Evolutionary conservation across 2,797 vertebrate genomes (phyloP).

Genomic region (Mormyrops attenuatus): DNA sequence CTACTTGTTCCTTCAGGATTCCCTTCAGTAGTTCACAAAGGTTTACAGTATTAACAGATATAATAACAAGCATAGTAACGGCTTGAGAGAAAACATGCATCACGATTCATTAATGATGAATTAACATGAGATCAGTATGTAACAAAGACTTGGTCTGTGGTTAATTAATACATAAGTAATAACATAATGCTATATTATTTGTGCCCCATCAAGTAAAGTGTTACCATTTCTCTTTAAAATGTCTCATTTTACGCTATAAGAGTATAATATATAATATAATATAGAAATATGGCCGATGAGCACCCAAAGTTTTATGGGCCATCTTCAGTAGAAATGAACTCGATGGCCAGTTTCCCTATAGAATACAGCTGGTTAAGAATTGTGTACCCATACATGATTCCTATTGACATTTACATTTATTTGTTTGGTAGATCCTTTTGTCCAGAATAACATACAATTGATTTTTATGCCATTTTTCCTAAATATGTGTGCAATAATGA

Average conservation of each 20-base stretch:
- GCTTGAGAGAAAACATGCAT: background rate
- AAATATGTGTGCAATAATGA: background rate
- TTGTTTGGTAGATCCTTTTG: background rate
- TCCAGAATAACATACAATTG: background rate
- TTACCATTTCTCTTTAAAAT: background rate
- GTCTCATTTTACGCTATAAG: background rate
- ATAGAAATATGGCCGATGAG: background rate
- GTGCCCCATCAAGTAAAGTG: background rate
- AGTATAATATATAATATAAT: background rate
- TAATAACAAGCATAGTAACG: no score
- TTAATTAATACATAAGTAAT: background rate
- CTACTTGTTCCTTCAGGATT: no score
- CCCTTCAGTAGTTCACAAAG: no score
- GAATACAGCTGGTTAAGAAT: background rate
- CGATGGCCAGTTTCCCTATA: background rate
- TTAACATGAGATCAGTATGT: background rate
- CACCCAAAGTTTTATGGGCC: background rate
- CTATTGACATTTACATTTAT: background rate
- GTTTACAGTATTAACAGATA: no score
- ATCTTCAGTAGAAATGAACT: background rate
- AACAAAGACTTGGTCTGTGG: background rate
- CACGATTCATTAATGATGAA: background rate
- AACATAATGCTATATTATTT: background rate
- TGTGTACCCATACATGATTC: background rate
- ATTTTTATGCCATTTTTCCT: background rate